phyloP scores from a whole-genome alignment of 2,113 vertebrate genomes.

The Trichomycterus rosablanca region DNA sequence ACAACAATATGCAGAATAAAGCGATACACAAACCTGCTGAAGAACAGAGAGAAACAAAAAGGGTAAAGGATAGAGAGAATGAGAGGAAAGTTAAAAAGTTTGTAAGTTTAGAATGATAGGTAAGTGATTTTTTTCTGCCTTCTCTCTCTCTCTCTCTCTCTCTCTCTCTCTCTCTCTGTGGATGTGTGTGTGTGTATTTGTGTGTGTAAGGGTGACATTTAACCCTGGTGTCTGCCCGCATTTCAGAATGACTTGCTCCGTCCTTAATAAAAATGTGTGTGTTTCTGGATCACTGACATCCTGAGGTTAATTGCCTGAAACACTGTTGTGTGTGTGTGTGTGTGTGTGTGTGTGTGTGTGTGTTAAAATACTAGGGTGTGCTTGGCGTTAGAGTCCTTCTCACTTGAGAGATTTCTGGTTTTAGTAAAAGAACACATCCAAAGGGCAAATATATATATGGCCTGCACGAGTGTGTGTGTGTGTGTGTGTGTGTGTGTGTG shows the following conservation, averaged over 20 bases:
- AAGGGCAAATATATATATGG: slow-evolving; percentile 53
- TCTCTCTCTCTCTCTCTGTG: not conserved
- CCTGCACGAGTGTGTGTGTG: slow-evolving; percentile 16
- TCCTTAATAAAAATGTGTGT: slow-evolving; percentile 50
- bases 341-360: slow-evolving; percentile 28
- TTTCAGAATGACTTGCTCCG: slow-evolving; percentile 48
- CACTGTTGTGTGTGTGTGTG: slow-evolving; percentile 50
- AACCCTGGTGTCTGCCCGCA: slow-evolving; percentile 52
- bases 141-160: slow-evolving; percentile 63
- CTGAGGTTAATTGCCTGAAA: slow-evolving; percentile 80
- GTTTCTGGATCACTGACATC: slow-evolving; percentile 69
- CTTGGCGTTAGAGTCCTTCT: slow-evolving; percentile 74
- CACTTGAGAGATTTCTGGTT: slow-evolving; percentile 77
- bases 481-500: slow-evolving; percentile 15
- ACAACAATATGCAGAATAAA: slow-evolving; percentile 83
- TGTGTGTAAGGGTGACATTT: slow-evolving; percentile 37
- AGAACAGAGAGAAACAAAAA: slow-evolving; percentile 51
- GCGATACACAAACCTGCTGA: slow-evolving; percentile 85
- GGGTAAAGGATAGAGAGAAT: slow-evolving; percentile 51
- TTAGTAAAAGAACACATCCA: slow-evolving; percentile 67
- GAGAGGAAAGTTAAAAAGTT: slow-evolving; percentile 53
- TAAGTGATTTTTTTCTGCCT: no score
- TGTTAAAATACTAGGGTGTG: slow-evolving; percentile 21
- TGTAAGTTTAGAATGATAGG: slow-evolving; percentile 53
- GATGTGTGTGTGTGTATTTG: slow-evolving; percentile 8